Percentiles rank a stretch among this genome's conserved stretches.
Conservation (phyloP, 2,888 invertebrate genomes). For the Gastracanthus pulcherrimus region DNA sequence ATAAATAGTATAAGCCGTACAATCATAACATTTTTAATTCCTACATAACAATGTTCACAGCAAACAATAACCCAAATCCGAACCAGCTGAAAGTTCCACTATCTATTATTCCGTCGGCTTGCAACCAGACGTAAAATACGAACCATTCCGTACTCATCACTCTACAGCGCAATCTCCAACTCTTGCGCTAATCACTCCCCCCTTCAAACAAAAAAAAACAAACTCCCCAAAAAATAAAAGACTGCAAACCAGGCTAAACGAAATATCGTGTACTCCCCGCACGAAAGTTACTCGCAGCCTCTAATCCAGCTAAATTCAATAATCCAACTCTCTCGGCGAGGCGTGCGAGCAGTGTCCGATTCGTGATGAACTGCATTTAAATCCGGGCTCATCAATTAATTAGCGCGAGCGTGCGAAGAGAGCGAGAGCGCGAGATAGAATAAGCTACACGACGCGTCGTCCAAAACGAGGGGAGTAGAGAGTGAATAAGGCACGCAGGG, state of each 20-base stretch:
- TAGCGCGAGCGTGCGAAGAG: conserved; percentile 62
- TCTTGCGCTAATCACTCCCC: no score
- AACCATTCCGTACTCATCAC: neutral
- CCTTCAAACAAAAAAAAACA: neutral
- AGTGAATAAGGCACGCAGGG: no score
- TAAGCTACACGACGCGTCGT: conserved; percentile 32
- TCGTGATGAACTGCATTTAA: conserved; percentile 63
- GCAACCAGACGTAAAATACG: neutral
- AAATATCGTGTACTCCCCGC: conserved; percentile 39
- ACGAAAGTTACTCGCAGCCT: conserved; percentile 27
- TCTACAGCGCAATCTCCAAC: no score
- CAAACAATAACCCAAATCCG: no score
- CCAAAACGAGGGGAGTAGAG: no score
- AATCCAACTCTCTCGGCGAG: conserved; percentile 24
- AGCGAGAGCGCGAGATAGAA: conserved; percentile 62
- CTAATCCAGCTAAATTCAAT: conserved; percentile 53
- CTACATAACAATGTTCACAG: no score
- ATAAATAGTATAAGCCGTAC: no score
- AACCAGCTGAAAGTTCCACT: no score
- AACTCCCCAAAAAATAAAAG: neutral
- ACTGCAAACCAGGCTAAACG: conserved; percentile 25
- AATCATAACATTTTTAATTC: no score
- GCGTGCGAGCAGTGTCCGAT: conserved; percentile 27
- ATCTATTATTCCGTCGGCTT: no score
- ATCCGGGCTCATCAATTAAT: conserved; percentile 72